Percentiles rank a stretch among this genome's conserved stretches.
phyloP scores from a whole-genome alignment of 2,113 vertebrate species.

The Python bivittatus region DNA sequence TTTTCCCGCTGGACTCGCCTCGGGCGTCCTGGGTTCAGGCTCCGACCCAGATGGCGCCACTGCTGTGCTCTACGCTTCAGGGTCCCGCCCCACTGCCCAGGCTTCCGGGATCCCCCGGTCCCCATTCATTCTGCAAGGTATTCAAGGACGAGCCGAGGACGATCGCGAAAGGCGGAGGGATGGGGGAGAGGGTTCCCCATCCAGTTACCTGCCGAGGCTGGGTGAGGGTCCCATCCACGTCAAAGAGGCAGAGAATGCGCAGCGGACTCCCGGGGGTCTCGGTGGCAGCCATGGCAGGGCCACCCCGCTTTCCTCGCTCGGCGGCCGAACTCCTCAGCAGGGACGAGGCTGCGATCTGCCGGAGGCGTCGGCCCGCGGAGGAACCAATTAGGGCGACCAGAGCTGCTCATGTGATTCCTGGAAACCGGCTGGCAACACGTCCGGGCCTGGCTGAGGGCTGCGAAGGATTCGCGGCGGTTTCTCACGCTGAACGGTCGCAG shows the following conservation, averaged over 20 bases:
- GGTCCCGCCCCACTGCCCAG: neutral
- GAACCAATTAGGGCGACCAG: neutral
- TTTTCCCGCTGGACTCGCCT: neutral
- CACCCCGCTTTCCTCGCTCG: neutral
- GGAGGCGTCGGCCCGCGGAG: neutral
- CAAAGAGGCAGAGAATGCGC: constrained; percentile 88
- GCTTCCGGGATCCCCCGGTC: neutral
- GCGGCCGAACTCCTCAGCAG: neutral
- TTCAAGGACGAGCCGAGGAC: neutral
- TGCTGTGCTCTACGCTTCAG: neutral
- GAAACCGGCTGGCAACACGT: neutral
- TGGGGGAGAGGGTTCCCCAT: neutral
- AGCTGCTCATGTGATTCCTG: neutral
- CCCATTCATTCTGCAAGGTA: neutral
- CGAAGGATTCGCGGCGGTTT: rapidly evolving
- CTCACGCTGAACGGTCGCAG: neutral
- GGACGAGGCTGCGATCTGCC: neutral
- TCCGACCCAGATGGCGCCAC: neutral
- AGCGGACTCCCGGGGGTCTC: constrained; percentile 46
- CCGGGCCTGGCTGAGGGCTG: neutral
- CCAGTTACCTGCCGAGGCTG: constrained; percentile 84
- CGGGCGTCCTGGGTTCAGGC: neutral
- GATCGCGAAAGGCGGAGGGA: neutral
- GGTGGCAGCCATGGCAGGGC: constrained; percentile 52
- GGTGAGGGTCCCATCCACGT: constrained; percentile 95